Base-by-base conservation (phyloP, 2,113 vertebrate species). In the Perca schrenkii region DNA sequence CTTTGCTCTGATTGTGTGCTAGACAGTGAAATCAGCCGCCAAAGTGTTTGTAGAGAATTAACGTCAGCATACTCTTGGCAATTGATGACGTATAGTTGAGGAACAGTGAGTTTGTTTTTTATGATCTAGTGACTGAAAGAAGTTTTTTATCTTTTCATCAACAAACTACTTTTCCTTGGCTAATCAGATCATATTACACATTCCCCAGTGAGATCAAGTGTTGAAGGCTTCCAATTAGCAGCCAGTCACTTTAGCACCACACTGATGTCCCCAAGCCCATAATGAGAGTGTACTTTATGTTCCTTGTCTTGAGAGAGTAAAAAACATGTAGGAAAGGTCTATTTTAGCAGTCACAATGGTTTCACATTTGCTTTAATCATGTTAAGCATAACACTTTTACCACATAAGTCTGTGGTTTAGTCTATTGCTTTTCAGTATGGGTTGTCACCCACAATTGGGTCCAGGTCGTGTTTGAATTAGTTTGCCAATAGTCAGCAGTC, bases 141-240 rank as follows among this genome's bases (percentile, higher is more conserved):
- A 28, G n/a, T 81, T 74, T 76, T 67, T 67, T 21, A 76, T 78
- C 19, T 31, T 76, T 70, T 75, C 57, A 77, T 69, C 43, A 69
- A 71, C 74, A 74, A 79, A 61, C 17, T 43, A 49, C 60, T 69
- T 85, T 80, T 79, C 61, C 65, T 62, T 31, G 21, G 50, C 53
- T 90, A 79, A 84, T 89, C 70, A 62, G 67, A 83, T 79, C 60
- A 67, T 72, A 80, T 89, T 84, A 81, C 69, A 71, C 36, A 75
- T 83, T 87, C 72, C 80, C 66, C 49, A 36, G 61, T 46, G 78
- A 80, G 72, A 85, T 73, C 28, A 76, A 79, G 80, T 83, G 73
- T 85, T 80, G 77, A 87, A 91, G 80, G 72, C 66, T 69, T 82
- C 83, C 75, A 92, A 90, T 91, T 93, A 90, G 88, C 79, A 83